Conservation (phyloP, 2,113 vertebrate genomes). For the Chloroceryle aenea region DNA sequence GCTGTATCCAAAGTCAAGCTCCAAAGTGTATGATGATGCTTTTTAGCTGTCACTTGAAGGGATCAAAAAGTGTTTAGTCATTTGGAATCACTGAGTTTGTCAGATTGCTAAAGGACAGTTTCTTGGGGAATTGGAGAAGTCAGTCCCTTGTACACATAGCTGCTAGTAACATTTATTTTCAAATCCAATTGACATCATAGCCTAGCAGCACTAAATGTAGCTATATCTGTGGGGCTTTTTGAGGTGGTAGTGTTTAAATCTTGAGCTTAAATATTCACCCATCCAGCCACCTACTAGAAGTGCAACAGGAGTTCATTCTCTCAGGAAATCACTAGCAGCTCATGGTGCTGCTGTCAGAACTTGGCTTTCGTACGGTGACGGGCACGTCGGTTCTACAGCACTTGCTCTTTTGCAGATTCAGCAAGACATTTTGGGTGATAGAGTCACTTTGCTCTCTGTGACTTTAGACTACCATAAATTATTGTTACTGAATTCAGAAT, state of each 20-base stretch:
- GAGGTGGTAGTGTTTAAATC: neutral
- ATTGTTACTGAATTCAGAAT: neutral
- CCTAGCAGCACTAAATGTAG: neutral
- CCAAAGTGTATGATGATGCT: neutral
- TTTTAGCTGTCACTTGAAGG: neutral
- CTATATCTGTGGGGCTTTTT: neutral
- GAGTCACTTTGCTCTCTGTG: neutral
- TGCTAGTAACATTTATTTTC: neutral
- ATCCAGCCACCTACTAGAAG: neutral
- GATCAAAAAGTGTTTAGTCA: neutral
- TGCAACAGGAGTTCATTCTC: neutral
- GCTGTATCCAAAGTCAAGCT: neutral
- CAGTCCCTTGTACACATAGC: neutral
- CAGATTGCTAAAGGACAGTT: neutral
- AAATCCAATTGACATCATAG: neutral
- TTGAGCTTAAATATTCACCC: neutral
- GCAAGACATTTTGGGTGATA: neutral
- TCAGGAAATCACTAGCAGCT: neutral
- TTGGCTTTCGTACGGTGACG: rapidly evolving
- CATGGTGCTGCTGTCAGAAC: neutral
- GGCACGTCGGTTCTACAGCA: neutral
- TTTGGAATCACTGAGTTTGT: neutral
- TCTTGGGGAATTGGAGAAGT: neutral
- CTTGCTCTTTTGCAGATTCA: rapidly evolving
- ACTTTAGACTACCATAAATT: neutral